phyloP scores from a whole-genome alignment of 1,140 invertebrate species.

The Halyomorpha halys region DNA sequence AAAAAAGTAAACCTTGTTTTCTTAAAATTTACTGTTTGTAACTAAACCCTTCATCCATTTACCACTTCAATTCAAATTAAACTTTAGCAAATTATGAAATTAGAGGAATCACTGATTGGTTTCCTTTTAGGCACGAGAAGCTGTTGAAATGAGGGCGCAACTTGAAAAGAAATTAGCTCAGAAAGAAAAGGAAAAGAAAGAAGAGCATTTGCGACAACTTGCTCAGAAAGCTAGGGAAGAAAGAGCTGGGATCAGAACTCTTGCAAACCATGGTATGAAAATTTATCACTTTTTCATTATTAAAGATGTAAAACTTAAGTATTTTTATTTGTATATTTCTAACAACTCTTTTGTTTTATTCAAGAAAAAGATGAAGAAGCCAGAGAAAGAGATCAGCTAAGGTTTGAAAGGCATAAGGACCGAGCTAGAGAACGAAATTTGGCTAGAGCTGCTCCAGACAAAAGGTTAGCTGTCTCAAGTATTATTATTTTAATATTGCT shows the following conservation, averaged over 20 bases:
- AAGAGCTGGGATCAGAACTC: conserved; percentile 66
- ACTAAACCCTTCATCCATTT: too few species aligned
- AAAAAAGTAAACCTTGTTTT: too few species aligned
- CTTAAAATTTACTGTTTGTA: too few species aligned
- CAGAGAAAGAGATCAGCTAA: conserved; percentile 78
- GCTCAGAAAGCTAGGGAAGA: conserved; percentile 94
- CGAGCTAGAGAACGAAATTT: conserved; percentile 86
- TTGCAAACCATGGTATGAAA: conserved; percentile 16
- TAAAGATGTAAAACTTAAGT: not conserved
- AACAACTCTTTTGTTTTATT: conserved; percentile 12
- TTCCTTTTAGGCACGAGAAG: conserved; percentile 64
- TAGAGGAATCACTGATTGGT: not conserved
- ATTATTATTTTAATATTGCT: not conserved
- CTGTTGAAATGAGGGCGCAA: conserved; percentile 91
- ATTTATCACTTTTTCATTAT: not conserved
- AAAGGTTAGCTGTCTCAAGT: conserved; percentile 46
- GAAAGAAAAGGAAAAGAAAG: conserved; percentile 97
- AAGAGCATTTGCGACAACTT: conserved; percentile 82
- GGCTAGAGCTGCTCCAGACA: conserved; percentile 86
- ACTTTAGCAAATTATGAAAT: too few species aligned
- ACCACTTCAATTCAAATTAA: too few species aligned
- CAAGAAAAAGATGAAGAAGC: conserved; percentile 58
- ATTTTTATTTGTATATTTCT: not conserved
- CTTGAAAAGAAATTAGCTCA: conserved; percentile 93
- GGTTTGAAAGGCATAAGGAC: conserved; percentile 84